Evolutionary conservation across 2,797 vertebrate genomes (phyloP).

Genomic region (Chelon auratus): DNA sequence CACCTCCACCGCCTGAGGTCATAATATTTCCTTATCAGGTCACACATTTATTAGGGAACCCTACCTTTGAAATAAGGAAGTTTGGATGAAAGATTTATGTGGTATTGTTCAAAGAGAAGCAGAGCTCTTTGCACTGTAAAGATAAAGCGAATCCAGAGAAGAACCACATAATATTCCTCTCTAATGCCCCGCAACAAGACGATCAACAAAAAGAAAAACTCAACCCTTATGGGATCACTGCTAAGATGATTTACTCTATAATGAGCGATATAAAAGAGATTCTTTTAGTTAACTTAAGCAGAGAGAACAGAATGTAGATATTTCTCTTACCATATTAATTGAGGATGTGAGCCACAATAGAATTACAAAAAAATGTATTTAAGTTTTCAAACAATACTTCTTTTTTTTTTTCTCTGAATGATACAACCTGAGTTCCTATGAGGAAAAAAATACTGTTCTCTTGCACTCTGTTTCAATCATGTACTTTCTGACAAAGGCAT

Average conservation of each 20-base stretch:
- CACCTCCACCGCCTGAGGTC: slow-evolving; percentile 68
- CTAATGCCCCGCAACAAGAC: slow-evolving; percentile 39
- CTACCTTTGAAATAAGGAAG: slow-evolving; percentile 83
- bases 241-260: neutral
- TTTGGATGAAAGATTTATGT: slow-evolving; percentile 82
- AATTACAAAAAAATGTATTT: slow-evolving; percentile 6
- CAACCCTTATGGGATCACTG: slow-evolving; percentile 1
- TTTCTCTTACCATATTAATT: neutral
- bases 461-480: slow-evolving; percentile 63
- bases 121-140: slow-evolving; percentile 76
- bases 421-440: slow-evolving; percentile 24
- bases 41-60: slow-evolving; percentile 80
- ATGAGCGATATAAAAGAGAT: neutral
- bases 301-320: slow-evolving; percentile 9
- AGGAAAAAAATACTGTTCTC: slow-evolving; percentile 42
- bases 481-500: slow-evolving; percentile 71
- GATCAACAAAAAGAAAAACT: slow-evolving; percentile 26
- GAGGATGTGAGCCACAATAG: neutral
- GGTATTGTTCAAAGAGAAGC: slow-evolving; percentile 83
- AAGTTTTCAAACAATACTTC: neutral
- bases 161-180: slow-evolving; percentile 51
- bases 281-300: neutral
- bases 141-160: slow-evolving; percentile 68
- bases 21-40: slow-evolving; percentile 79
- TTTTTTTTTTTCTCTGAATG: slow-evolving; percentile 3